Percentiles rank a stretch among this genome's conserved stretches.
Evolutionary conservation across 2,113 vertebrate species (phyloP).

Genomic region (Bos taurus): DNA sequence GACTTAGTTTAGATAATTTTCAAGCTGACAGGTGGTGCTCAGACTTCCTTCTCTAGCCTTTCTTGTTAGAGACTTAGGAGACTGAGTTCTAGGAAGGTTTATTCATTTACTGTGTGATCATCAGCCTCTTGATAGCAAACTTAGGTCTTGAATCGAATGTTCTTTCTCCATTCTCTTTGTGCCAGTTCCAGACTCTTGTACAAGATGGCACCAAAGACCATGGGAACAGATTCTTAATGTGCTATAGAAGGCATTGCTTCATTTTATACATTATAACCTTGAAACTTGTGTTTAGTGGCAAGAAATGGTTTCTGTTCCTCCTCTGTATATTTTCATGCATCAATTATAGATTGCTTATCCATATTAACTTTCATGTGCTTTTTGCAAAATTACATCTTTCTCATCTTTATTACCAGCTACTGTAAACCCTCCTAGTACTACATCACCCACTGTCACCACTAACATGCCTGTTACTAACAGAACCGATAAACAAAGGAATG

Average conservation of each 20-base stretch:
- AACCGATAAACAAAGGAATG: conserved; percentile 86
- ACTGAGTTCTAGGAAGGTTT: not conserved
- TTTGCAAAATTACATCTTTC: conserved; percentile 83
- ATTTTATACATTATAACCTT: conserved; percentile 51
- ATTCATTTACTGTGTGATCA: not conserved
- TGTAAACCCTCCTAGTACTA: conserved; percentile 85
- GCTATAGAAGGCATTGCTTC: conserved; percentile 29
- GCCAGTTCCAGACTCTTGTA: not conserved
- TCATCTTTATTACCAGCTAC: conserved; percentile 87
- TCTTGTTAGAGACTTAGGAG: not conserved
- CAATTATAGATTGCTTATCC: conserved; percentile 77
- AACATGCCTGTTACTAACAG: conserved; percentile 94
- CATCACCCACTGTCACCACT: conserved; percentile 92
- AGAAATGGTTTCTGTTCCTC: conserved; percentile 54
- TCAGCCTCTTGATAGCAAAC: not conserved
- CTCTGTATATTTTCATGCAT: conserved; percentile 68
- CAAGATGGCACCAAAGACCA: conserved; percentile 26
- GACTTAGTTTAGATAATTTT: not conserved
- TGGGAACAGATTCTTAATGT: conserved; percentile 64
- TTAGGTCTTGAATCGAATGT: not conserved
- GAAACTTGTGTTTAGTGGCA: conserved; percentile 60
- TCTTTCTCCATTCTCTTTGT: not conserved
- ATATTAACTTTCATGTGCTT: conserved; percentile 81
- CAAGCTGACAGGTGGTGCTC: not conserved
- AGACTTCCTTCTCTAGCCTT: not conserved